A percentile compares a stretch with the other conserved stretches of the same genome.
Conservation (phyloP, 2,113 vertebrate genomes). For the Eira barbara region DNA sequence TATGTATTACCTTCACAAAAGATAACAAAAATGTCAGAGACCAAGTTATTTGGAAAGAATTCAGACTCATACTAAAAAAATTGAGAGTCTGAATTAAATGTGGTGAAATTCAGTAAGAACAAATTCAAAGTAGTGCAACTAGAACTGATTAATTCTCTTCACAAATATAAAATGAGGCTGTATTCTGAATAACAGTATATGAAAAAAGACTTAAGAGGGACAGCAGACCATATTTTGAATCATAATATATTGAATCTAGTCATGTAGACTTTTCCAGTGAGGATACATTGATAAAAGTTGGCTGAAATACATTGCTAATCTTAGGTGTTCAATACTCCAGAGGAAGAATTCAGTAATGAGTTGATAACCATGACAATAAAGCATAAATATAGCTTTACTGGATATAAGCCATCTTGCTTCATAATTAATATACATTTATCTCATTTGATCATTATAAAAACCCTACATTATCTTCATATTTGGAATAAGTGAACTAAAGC, state of each 20-base stretch:
- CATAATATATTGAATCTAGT: neutral
- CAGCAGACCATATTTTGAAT: neutral
- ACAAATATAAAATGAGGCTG: neutral
- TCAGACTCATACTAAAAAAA: neutral
- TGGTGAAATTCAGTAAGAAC: neutral
- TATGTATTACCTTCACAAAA: neutral
- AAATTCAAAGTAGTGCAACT: neutral
- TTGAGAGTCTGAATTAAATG: slow-evolving; percentile 36
- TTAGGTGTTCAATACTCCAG: neutral
- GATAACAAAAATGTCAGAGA: neutral
- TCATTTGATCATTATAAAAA: slow-evolving; percentile 4
- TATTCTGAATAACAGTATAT: neutral
- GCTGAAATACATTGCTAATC: neutral
- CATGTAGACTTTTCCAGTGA: neutral
- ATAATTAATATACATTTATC: neutral
- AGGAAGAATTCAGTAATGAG: neutral
- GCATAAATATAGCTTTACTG: neutral
- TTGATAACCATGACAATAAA: neutral
- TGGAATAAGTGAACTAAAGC: neutral
- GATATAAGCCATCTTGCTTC: neutral
- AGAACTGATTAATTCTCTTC: neutral
- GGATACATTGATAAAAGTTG: neutral
- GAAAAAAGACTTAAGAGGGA: neutral
- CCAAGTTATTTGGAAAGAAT: slow-evolving; percentile 3
- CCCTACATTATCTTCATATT: neutral